Conservation (phyloP, 2,888 invertebrate species). For the Suillia variegata region DNA sequence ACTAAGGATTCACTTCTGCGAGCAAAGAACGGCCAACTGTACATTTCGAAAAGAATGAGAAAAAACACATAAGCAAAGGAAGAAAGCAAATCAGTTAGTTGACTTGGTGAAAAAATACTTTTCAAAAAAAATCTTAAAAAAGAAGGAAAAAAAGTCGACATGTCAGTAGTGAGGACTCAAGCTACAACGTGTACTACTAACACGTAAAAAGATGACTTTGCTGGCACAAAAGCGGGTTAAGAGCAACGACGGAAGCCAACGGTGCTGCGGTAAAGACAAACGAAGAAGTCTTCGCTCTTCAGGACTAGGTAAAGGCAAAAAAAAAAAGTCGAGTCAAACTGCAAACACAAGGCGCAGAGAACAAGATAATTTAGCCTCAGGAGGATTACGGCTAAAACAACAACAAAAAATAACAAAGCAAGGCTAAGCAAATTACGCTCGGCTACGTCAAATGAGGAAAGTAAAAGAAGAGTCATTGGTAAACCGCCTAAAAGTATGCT, state of each 20-base stretch:
- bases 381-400: too few relatives aligned
- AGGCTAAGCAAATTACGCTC: conserved; percentile 28
- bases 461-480: background rate
- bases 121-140: too few relatives aligned
- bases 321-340: conserved; percentile 2
- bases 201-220: background rate
- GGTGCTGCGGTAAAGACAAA: background rate
- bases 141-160: too few relatives aligned
- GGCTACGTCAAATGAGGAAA: conserved; percentile 43
- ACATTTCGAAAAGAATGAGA: conserved; percentile 10
- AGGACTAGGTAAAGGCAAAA: background rate
- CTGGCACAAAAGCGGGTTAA: conserved; percentile 8
- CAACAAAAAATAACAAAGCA: conserved; percentile 19
- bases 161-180: background rate
- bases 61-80: background rate
- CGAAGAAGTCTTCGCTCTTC: background rate
- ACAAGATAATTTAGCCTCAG: conserved; percentile 35
- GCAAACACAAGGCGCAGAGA: background rate
- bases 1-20: background rate
- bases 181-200: background rate
- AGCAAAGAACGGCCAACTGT: conserved; percentile 6
- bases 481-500: conserved; percentile 34
- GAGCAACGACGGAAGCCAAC: background rate
- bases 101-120: too few relatives aligned
- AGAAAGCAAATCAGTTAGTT: background rate